phyloP scores from a whole-genome alignment of 2,797 vertebrate species.

The Spinus olivaceus region DNA sequence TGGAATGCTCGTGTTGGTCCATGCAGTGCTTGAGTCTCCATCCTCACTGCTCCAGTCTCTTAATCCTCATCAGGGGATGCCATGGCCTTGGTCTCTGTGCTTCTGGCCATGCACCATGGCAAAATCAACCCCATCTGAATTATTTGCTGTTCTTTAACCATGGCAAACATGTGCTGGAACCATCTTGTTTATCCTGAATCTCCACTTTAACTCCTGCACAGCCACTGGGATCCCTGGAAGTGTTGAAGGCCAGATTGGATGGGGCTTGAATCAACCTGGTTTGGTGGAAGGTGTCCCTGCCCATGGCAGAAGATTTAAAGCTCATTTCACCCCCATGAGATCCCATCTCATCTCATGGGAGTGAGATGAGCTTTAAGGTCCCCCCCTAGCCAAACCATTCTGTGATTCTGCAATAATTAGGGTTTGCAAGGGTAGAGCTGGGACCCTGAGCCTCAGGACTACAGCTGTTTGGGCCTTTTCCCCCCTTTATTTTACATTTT shows the following conservation, averaged over 20 bases:
- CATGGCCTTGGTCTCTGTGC: neutral
- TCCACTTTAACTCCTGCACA: neutral
- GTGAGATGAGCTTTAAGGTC: neutral
- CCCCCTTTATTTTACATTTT: neutral
- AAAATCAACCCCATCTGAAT: neutral
- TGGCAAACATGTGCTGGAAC: neutral
- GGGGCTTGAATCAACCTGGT: neutral
- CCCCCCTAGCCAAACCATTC: neutral
- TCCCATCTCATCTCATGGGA: neutral
- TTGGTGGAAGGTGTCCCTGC: neutral
- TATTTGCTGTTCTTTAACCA: neutral
- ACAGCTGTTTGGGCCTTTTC: neutral
- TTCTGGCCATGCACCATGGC: rapidly evolving
- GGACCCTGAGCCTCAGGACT: neutral
- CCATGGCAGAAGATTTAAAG: neutral
- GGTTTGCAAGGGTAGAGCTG: neutral
- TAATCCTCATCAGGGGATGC: neutral
- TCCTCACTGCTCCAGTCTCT: neutral
- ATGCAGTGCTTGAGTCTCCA: neutral
- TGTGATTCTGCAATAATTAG: neutral
- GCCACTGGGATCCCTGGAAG: neutral
- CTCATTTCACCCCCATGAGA: too few species aligned
- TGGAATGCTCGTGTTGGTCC: neutral
- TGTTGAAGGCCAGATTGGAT: neutral
- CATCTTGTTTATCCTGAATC: neutral